Percentiles rank a stretch among this genome's conserved stretches.
Conservation (phyloP, 2,797 vertebrate genomes). For the Dermochelys coriacea region DNA sequence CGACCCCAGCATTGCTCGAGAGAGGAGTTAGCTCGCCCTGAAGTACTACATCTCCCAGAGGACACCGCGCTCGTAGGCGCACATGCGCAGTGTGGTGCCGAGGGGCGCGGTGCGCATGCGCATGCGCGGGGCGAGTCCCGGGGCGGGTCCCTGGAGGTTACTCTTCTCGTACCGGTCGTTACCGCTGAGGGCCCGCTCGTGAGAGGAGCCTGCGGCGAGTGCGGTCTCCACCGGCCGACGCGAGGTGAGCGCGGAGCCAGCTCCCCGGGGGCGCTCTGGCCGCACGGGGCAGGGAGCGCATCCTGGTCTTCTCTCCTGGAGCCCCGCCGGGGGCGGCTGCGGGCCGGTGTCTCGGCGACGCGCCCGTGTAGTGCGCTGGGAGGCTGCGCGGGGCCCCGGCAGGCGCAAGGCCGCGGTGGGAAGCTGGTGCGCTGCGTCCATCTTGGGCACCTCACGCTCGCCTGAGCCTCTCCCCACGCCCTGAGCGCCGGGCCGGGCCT, state of each 20-base stretch:
- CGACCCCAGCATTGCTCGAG: too few relatives aligned
- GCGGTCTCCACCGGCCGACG: too few relatives aligned
- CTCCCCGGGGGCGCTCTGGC: too few relatives aligned
- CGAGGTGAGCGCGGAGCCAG: neutral
- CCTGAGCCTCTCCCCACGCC: too few relatives aligned
- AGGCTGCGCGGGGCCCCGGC: neutral
- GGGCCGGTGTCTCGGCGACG: neutral
- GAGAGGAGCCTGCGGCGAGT: neutral
- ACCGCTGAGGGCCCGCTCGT: neutral
- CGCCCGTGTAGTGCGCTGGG: neutral
- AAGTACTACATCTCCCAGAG: neutral
- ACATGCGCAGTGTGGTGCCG: neutral
- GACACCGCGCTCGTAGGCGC: neutral
- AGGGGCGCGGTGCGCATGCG: neutral
- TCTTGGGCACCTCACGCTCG: too few relatives aligned
- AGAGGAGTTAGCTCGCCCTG: neutral
- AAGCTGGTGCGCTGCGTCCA: too few relatives aligned
- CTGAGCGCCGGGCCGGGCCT: too few relatives aligned
- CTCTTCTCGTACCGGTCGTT: neutral
- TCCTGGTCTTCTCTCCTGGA: too few relatives aligned
- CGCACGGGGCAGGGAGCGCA: too few relatives aligned
- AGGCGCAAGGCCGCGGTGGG: neutral
- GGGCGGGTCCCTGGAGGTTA: too few relatives aligned
- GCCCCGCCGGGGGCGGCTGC: neutral
- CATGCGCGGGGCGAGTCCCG: neutral